Percentiles rank a stretch among this genome's conserved stretches.
Conservation (phyloP, 37 sponge, comb jelly and placozoan species). For the Ephydatia muelleri region DNA sequence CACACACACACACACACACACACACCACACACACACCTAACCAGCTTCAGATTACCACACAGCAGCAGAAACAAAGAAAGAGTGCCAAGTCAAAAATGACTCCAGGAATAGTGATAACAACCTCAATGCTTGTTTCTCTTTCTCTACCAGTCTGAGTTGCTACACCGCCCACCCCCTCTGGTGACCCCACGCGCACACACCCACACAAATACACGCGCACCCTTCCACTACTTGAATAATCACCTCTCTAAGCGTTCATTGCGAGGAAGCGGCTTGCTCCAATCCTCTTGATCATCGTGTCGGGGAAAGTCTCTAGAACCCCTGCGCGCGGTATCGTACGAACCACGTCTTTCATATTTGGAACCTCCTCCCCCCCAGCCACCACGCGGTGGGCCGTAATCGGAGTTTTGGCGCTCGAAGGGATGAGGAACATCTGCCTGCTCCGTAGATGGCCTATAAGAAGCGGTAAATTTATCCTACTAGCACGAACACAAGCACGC, state of each 20-base stretch:
- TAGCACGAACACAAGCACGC: neutral
- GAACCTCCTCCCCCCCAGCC: conserved; percentile 12
- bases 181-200: too few relatives aligned
- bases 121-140: too few relatives aligned
- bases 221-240: neutral
- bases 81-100: too few relatives aligned
- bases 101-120: too few relatives aligned
- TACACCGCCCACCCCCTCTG: too few relatives aligned
- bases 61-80: too few relatives aligned
- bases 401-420: conserved; percentile 29
- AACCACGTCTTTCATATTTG: conserved; percentile 10
- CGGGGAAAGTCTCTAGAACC: conserved; percentile 7
- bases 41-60: too few relatives aligned
- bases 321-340: conserved; percentile 4
- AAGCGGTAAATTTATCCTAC: neutral
- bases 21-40: too few relatives aligned
- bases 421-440: neutral
- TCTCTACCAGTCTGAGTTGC: too few relatives aligned
- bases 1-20: too few relatives aligned
- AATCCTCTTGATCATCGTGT: conserved; percentile 60
- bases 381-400: conserved; percentile 25
- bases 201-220: too few relatives aligned
- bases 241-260: conserved; percentile 92
- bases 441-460: neutral
- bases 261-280: conserved; percentile 74